phyloP scores from a whole-genome alignment of 1,140 invertebrate genomes.

The Sinonovacula constricta region DNA sequence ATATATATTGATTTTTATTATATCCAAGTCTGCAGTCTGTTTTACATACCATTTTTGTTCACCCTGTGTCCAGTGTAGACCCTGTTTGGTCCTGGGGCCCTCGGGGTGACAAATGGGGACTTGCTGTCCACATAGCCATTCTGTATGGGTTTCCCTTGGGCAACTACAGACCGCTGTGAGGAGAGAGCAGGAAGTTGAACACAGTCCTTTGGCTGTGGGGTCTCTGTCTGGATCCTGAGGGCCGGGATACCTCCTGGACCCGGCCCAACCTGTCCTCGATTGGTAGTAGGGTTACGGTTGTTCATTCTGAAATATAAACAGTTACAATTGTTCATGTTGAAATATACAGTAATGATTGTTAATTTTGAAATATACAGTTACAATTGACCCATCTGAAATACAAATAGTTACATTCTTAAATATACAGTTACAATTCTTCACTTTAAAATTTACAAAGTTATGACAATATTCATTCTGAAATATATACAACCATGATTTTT shows the following conservation, averaged over 20 bases:
- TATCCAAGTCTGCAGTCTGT: neutral
- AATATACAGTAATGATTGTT: too few relatives aligned
- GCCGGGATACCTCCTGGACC: conserved; percentile 58
- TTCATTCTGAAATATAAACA: conserved; percentile 35
- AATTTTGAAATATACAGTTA: too few relatives aligned
- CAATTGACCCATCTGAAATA: too few relatives aligned
- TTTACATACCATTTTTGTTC: conserved; percentile 34
- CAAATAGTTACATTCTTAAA: too few relatives aligned
- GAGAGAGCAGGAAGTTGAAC: conserved; percentile 53
- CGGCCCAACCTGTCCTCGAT: conserved; percentile 5
- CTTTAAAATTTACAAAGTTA: too few relatives aligned
- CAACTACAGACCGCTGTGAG: conserved; percentile 55
- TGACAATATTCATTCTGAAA: too few relatives aligned
- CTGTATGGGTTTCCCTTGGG: conserved; percentile 53
- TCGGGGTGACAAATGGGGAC: conserved; percentile 35
- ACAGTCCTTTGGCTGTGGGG: conserved; percentile 60
- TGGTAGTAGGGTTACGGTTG: conserved; percentile 12
- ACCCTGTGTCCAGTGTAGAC: conserved; percentile 14
- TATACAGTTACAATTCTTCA: too few relatives aligned
- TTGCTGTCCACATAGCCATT: conserved; percentile 39
- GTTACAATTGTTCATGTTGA: too few relatives aligned
- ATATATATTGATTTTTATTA: neutral
- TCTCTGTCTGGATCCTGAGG: conserved; percentile 65
- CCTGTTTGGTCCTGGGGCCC: conserved; percentile 33
- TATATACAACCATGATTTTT: too few relatives aligned